A percentile compares a stretch with the other conserved stretches of the same genome.
phyloP scores from a whole-genome alignment of 1,140 invertebrate species.

The Ditylenchus dipsaci region DNA sequence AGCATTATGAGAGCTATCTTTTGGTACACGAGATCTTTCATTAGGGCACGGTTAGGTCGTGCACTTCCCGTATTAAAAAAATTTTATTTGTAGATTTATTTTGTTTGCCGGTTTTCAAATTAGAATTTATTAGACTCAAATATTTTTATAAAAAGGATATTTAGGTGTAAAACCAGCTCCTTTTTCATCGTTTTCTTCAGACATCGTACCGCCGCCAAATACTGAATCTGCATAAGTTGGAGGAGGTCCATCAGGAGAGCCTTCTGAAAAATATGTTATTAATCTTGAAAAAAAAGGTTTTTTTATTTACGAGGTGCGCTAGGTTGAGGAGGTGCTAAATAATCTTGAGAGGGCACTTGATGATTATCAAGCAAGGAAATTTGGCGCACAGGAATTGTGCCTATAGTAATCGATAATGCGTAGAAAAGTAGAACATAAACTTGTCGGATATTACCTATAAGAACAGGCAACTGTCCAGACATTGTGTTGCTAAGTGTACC shows the following conservation, averaged over 20 bases:
- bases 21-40: no score
- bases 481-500: conserved; percentile 5
- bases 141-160: conserved; percentile 14
- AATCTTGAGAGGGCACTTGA: background rate
- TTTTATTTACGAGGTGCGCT: background rate
- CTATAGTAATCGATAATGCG: no score
- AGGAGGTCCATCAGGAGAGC: conserved; percentile 1
- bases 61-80: no score
- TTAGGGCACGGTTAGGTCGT: no score
- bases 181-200: conserved; percentile 22
- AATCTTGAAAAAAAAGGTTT: background rate
- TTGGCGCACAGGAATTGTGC: conserved; percentile 20
- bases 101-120: no score
- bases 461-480: conserved; percentile 10
- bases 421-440: background rate
- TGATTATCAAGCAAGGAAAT: background rate
- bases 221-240: conserved; percentile 13
- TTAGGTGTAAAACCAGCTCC: conserved; percentile 9
- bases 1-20: no score
- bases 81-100: no score
- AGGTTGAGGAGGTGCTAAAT: conserved; percentile 14
- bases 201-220: conserved; percentile 7
- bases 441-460: conserved; percentile 13
- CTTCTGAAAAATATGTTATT: background rate
- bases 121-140: no score